Evolutionary conservation across 2,888 invertebrate species (phyloP), one percentile per base, ranked within the genome.

Genomic region (Augochlorella aurata): DNA sequence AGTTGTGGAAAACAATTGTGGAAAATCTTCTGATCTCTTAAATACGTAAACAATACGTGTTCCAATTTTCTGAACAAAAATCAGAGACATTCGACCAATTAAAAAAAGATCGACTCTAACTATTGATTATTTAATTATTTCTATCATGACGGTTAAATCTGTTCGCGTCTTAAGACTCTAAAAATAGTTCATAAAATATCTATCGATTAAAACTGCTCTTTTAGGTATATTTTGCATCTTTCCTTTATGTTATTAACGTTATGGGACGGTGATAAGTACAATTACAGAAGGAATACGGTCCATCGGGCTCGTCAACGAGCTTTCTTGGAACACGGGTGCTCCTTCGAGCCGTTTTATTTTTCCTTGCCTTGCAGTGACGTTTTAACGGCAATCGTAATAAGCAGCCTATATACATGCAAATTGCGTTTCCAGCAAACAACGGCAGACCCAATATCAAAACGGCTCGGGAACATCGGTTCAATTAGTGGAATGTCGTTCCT

Each of bases 391-490:
- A 18, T 4, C 21, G 68, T 45, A 29, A 18, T 68, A 69, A 63
- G 69, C 54, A 47, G 47, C 10, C 68, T 74, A n/a, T 16, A 45
- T 12, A 44, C 44, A 58, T 16, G 54, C n/a, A 70, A 61, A 61
- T 75, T 75, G 38, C n/a, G 12, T 47, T 61, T 61, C 14, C 58
- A 18, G 58, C 29, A 44, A 69, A 44, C 29, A 45, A n/a, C 21
- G 18, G 18, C 45, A 29, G 8, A 67, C 29, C 54, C 61, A 38
- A 14, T 75, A 69, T 38, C 21, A 7, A 21, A 18, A 5, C 16
- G 9, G 21, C 14, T 49, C 18, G 58, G 68, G 61, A 61, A 21
- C 47, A 70, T 47, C 49, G 21, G 61, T 75, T 75, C 70, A 61
- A 70, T 75, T 75, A 70, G 63, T 18, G 63, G 38, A 70, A 49